phyloP scores from a whole-genome alignment of 1,140 invertebrate genomes.

The Bombus superbus region DNA sequence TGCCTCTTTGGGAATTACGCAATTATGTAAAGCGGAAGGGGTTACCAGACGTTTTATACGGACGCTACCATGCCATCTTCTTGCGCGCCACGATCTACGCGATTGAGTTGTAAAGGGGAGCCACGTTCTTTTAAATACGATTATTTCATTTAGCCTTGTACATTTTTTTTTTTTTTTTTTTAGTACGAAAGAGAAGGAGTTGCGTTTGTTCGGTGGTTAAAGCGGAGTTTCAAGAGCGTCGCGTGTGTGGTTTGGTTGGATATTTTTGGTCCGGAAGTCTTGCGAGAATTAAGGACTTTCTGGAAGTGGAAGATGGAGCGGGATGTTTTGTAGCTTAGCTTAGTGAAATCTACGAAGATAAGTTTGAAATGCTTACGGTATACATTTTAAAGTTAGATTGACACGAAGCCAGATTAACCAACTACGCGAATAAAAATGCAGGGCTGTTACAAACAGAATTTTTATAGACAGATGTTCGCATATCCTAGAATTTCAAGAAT shows the following conservation, averaged over 20 bases:
- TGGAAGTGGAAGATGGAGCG: background rate
- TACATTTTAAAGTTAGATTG: too few species aligned
- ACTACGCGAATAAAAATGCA: too few species aligned
- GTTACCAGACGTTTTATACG: background rate
- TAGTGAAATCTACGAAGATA: too few species aligned
- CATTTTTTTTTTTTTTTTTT: background rate
- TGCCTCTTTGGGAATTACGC: conserved; percentile 17
- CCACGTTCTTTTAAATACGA: conserved; percentile 4
- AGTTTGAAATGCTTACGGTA: too few species aligned
- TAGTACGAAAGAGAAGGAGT: background rate
- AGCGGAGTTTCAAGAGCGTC: background rate
- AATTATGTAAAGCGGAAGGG: conserved; percentile 21
- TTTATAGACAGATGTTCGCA: too few species aligned
- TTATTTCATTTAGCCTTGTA: conserved; percentile 38
- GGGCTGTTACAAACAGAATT: too few species aligned
- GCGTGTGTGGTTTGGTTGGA: background rate
- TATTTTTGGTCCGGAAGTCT: background rate
- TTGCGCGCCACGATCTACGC: background rate
- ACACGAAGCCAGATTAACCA: too few species aligned
- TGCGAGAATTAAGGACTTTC: background rate
- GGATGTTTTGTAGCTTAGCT: too few species aligned
- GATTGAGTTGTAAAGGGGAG: background rate
- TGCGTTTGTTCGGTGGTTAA: background rate
- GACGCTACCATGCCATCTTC: background rate
- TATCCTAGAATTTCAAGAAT: background rate